phyloP scores from a whole-genome alignment of 1,140 invertebrate genomes.

The Palaemon carinicauda region DNA sequence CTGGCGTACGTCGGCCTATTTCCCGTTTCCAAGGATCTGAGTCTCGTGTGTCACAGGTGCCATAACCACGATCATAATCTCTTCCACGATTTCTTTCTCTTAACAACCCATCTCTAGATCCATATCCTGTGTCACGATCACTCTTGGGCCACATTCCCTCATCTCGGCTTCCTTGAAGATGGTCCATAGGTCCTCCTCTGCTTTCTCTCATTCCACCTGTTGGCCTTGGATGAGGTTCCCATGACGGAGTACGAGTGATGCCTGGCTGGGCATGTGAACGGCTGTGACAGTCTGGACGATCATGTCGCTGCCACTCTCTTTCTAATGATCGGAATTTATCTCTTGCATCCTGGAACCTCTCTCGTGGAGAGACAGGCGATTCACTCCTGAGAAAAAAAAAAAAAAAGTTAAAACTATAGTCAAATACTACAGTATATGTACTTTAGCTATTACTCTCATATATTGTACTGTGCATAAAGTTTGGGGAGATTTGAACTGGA shows the following conservation, averaged over 20 bases:
- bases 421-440: background rate
- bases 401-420: background rate
- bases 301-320: constrained; percentile 37
- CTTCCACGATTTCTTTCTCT: constrained; percentile 33
- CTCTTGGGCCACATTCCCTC: constrained; percentile 47
- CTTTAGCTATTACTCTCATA: no score
- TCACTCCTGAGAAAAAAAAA: constrained; percentile 41
- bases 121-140: constrained; percentile 53
- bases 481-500: no score
- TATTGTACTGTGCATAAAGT: no score
- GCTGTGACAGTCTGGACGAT: background rate
- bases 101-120: constrained; percentile 46
- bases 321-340: constrained; percentile 52
- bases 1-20: constrained; percentile 40
- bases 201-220: background rate
- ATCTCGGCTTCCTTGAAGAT: constrained; percentile 7
- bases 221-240: constrained; percentile 15
- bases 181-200: background rate
- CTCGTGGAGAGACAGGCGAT: constrained; percentile 49
- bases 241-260: constrained; percentile 19
- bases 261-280: constrained; percentile 8
- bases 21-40: constrained; percentile 47
- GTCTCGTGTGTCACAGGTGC: constrained; percentile 49
- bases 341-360: constrained; percentile 53
- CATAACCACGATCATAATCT: constrained; percentile 50